Evolutionary conservation across 2,888 invertebrate species (phyloP).

Genomic region (Oeneis ivallda): DNA sequence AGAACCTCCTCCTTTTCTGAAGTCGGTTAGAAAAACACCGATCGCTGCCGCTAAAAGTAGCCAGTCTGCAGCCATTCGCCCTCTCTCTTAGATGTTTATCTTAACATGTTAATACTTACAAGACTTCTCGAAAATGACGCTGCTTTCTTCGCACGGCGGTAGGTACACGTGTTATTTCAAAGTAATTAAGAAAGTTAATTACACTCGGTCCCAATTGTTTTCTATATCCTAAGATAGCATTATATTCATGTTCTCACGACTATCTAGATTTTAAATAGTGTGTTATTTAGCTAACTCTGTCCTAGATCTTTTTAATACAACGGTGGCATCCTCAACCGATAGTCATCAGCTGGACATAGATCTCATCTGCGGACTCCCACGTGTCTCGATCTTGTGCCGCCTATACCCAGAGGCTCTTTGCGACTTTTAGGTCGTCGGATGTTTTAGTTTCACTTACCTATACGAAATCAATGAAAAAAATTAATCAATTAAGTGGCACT

Average conservation of each 20-base stretch:
- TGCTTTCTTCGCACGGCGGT: constrained; percentile 14
- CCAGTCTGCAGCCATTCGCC: no score
- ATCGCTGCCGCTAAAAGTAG: no score
- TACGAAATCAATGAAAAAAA: neutral
- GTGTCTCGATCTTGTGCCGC: no score
- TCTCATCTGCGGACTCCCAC: no score
- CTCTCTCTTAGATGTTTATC: neutral
- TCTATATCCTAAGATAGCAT: constrained; percentile 20
- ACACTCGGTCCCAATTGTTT: constrained; percentile 15
- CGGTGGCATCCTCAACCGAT: neutral
- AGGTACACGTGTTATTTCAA: constrained; percentile 27
- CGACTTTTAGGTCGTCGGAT: neutral
- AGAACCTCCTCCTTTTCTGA: no score
- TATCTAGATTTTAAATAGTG: constrained; percentile 23
- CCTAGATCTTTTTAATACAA: constrained; percentile 2
- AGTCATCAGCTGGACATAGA: neutral
- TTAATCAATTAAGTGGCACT: no score
- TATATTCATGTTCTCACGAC: constrained; percentile 26
- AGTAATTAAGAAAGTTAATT: constrained; percentile 37
- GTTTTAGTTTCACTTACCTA: no score
- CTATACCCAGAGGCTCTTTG: neutral
- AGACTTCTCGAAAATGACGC: neutral
- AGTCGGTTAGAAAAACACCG: no score
- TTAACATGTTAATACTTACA: constrained; percentile 4
- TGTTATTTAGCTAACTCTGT: constrained; percentile 12